A percentile compares a stretch with the other conserved stretches of the same genome.
phyloP scores from a whole-genome alignment of 2,113 vertebrate genomes.

The Aegithalos caudatus region DNA sequence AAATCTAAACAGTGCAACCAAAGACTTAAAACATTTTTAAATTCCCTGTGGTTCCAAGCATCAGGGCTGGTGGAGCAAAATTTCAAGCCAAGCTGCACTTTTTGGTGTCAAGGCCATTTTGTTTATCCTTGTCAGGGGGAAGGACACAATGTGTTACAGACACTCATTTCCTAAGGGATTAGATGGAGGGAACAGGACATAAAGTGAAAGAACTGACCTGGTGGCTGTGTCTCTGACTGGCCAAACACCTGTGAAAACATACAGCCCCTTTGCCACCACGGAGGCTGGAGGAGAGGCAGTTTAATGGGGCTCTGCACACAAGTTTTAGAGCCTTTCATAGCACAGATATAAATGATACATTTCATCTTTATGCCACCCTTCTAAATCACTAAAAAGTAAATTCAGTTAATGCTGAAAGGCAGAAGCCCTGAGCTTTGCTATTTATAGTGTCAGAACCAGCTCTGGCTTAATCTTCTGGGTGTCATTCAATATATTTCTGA shows the following conservation, averaged over 20 bases:
- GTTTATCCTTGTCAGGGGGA: neutral
- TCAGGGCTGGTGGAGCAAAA: neutral
- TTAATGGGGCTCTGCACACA: conserved; percentile 4
- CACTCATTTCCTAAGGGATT: neutral
- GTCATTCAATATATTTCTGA: conserved; percentile 34
- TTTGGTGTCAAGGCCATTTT: accelerated
- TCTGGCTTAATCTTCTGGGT: conserved; percentile 32
- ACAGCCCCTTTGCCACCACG: accelerated
- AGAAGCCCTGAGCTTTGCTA: neutral
- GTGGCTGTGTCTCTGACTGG: neutral
- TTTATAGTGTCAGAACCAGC: neutral
- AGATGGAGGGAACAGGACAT: neutral
- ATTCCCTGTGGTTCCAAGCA: neutral
- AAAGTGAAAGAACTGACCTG: neutral
- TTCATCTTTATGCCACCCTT: conserved; percentile 15
- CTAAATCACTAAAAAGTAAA: conserved; percentile 32
- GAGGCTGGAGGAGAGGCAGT: neutral
- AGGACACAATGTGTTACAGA: neutral
- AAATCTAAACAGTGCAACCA: neutral
- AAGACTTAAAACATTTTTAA: neutral
- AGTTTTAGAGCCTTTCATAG: conserved; percentile 19
- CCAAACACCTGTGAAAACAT: neutral
- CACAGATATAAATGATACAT: conserved; percentile 36
- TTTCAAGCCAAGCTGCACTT: neutral
- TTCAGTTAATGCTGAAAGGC: neutral